Evolutionary conservation across 2,113 vertebrate genomes (phyloP), one percentile per base, ranked within the genome.

Genomic region (Agapornis roseicollis): DNA sequence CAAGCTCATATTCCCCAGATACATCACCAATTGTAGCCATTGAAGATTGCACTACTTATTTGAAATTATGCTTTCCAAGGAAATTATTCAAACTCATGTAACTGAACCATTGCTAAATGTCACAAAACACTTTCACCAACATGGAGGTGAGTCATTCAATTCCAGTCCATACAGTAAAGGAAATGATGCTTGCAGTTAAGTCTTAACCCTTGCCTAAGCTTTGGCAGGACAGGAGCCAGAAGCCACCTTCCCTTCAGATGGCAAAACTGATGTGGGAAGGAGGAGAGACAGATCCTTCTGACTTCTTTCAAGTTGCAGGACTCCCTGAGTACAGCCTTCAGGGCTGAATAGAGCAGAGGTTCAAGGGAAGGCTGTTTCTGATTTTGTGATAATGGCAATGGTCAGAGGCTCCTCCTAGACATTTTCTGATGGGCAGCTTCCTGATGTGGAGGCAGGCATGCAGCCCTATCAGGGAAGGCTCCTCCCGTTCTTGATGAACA

Each of bases 321-420:
- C 29, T 52, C 25, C 41, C 28, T 33, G 25, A 37, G 44, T 46
- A 11, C 4, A 15, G 19, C 7, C 23, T 37, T 20, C 28, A n/a
- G 39, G 11, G 13, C 28, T 65, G 58, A 53, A 64, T 13, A n/a
- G 28, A 2, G 2, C 0, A 0, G 9, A 39, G 15, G 27, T 33
- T 68, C 42, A 39, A 49, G 13, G n/a, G 49, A 78, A 64, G 19
- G n/a, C 27, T 63, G 4, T 17, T 37, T 46, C 22, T 13, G 37
- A 37, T n/a, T 58, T 55, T 29, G 37, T 44, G 49, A 14, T 33
- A 53, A 60, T 14, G 24, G 13, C 10, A 49, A 47, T 2, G 7
- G n/a, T 20, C 41, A 50, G 47, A 85, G 42, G 58, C 11, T 80
- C 4, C 33, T 80, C 9, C 50, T 56, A 18, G 7, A 2, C 41